Evolutionary conservation across 2,797 vertebrate species (phyloP).

Genomic region (Mormyrus proboscirostris): DNA sequence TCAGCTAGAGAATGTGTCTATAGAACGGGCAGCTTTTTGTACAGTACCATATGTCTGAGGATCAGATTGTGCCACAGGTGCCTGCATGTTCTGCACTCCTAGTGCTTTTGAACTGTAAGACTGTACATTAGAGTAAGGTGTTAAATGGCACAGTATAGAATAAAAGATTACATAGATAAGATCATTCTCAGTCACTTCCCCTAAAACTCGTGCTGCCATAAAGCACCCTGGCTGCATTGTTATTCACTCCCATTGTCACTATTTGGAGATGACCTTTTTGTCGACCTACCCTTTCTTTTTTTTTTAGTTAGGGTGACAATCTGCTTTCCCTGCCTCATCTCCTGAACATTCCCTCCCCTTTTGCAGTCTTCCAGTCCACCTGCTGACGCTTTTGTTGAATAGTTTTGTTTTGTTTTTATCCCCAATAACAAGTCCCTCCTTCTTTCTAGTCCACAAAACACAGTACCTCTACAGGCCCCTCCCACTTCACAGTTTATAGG

Average conservation of each 20-base stretch:
- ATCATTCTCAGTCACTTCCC: background rate
- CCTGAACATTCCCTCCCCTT: constrained; percentile 46
- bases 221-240: constrained; percentile 49
- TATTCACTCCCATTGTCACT: constrained; percentile 65
- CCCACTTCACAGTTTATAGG: constrained; percentile 25
- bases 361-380: constrained; percentile 56
- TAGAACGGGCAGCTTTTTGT: background rate
- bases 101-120: background rate
- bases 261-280: constrained; percentile 60
- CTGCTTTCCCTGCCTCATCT: constrained; percentile 61
- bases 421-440: constrained; percentile 39
- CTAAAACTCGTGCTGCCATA: constrained; percentile 44
- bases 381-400: constrained; percentile 63
- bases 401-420: constrained; percentile 36
- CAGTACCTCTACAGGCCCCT: constrained; percentile 23
- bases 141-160: background rate
- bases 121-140: background rate
- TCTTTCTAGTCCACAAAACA: constrained; percentile 23
- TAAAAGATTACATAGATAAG: background rate
- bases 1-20: background rate
- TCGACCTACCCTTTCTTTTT: constrained; percentile 40
- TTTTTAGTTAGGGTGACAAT: constrained; percentile 59
- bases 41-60: background rate
- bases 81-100: background rate
- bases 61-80: background rate